phyloP scores from a whole-genome alignment of 2,797 vertebrate species.

The Peromyscus melanophrys region DNA sequence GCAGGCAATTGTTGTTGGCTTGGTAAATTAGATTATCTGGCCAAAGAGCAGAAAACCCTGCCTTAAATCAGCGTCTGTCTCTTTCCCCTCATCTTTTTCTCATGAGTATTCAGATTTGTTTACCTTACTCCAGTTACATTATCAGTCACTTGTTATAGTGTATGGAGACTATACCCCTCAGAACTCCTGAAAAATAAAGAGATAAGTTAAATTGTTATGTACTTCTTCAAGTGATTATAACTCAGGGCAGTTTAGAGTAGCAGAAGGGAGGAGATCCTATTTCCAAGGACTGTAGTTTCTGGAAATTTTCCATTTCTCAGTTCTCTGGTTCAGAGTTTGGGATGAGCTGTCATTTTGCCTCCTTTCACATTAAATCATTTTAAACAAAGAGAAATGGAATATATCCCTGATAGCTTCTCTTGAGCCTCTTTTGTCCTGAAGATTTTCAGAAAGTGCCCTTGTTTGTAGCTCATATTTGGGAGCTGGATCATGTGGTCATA shows the following conservation, averaged over 20 bases:
- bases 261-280: slow-evolving; percentile 14
- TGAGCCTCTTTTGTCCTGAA: slow-evolving; percentile 69
- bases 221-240: slow-evolving; percentile 33
- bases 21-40: neutral
- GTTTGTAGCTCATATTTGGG: slow-evolving; percentile 18
- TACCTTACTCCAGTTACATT: slow-evolving; percentile 3
- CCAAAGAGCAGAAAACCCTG: neutral
- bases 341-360: slow-evolving; percentile 63
- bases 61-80: neutral
- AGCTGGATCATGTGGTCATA: slow-evolving; percentile 38
- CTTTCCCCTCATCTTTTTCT: slow-evolving; percentile 38
- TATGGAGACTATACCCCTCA: neutral
- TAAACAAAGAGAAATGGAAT: slow-evolving; percentile 64
- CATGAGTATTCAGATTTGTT: slow-evolving; percentile 31
- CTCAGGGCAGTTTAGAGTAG: neutral
- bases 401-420: slow-evolving; percentile 64
- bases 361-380: slow-evolving; percentile 69
- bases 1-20: neutral
- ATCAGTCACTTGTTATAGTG: neutral
- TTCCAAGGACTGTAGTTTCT: slow-evolving; percentile 49
- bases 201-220: neutral
- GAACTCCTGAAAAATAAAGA: slow-evolving; percentile 52
- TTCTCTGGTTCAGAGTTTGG: slow-evolving; percentile 57
- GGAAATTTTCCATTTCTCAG: slow-evolving; percentile 63
- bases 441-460: slow-evolving; percentile 42